These are phyloP conservation scores for Athene noctua DNA, from an alignment of 2,113 vertebrate genomes.

Conservation along the genomic window DNA sequence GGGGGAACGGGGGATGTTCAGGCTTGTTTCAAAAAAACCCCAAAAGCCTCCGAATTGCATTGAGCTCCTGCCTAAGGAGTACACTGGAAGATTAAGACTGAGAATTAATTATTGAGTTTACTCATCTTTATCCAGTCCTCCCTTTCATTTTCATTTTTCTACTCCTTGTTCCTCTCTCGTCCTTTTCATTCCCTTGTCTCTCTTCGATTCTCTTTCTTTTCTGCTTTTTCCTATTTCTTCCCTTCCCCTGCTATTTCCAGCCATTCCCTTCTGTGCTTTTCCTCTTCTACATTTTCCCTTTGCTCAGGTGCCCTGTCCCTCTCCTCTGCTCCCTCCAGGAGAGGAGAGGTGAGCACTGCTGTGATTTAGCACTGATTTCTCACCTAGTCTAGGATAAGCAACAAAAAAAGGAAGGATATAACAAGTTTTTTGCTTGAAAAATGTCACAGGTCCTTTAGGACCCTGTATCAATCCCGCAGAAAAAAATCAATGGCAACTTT, in stretches of 20 bases:
- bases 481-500: not conserved
- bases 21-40: not conserved
- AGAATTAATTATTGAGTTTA: not conserved
- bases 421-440: not conserved
- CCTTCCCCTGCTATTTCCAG: not conserved
- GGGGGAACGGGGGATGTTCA: too few species aligned
- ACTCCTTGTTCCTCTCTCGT: not conserved
- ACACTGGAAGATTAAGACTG: not conserved
- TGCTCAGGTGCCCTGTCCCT: not conserved
- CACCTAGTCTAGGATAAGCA: not conserved
- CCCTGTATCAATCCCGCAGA: not conserved
- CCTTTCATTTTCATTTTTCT: not conserved
- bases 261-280: not conserved
- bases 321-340: not conserved
- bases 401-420: not conserved
- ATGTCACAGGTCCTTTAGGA: not conserved
- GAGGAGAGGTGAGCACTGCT: not conserved
- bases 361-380: not conserved
- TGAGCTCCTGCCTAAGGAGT: not conserved
- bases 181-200: not conserved
- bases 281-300: not conserved
- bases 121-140: not conserved
- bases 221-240: not conserved
- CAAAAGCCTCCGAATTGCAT: not conserved
- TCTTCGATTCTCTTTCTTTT: not conserved